Conservation (phyloP, 1,140 invertebrate species). For the Drosophila suzukii region DNA sequence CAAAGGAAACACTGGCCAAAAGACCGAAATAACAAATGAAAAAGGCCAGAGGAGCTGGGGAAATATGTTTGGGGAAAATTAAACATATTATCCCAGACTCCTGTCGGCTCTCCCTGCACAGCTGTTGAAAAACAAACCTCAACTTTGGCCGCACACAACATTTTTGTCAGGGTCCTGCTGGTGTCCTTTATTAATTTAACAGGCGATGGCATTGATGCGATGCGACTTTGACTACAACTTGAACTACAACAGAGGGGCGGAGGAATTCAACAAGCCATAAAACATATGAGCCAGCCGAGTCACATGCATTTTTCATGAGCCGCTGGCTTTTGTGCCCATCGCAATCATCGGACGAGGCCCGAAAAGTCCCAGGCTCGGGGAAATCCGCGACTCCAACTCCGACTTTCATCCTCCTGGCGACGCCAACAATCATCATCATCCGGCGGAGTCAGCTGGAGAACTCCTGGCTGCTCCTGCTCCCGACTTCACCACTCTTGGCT, state of each 20-base stretch:
- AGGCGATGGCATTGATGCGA: slow-evolving; percentile 48
- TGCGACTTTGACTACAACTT: slow-evolving; percentile 79
- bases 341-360: slow-evolving; percentile 61
- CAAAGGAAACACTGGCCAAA: slow-evolving; percentile 58
- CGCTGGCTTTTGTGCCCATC: slow-evolving; percentile 84
- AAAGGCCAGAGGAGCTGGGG: slow-evolving; percentile 15
- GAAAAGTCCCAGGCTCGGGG: slow-evolving; percentile 10
- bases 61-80: slow-evolving; percentile 69
- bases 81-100: slow-evolving; percentile 63
- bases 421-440: slow-evolving; percentile 48
- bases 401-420: slow-evolving; percentile 8
- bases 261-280: slow-evolving; percentile 80
- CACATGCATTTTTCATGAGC: slow-evolving; percentile 84
- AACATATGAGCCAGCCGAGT: slow-evolving; percentile 77
- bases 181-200: slow-evolving; percentile 81
- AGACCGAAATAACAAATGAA: slow-evolving; percentile 35
- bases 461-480: slow-evolving; percentile 16
- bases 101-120: slow-evolving; percentile 27
- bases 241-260: slow-evolving; percentile 52
- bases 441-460: slow-evolving; percentile 37
- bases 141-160: slow-evolving; percentile 64
- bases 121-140: slow-evolving; percentile 80
- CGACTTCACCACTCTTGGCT: slow-evolving; percentile 45
- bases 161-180: slow-evolving; percentile 57
- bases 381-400: background rate